Evolutionary conservation across 2,113 vertebrate genomes (phyloP).

Genomic region (Perca schrenkii): DNA sequence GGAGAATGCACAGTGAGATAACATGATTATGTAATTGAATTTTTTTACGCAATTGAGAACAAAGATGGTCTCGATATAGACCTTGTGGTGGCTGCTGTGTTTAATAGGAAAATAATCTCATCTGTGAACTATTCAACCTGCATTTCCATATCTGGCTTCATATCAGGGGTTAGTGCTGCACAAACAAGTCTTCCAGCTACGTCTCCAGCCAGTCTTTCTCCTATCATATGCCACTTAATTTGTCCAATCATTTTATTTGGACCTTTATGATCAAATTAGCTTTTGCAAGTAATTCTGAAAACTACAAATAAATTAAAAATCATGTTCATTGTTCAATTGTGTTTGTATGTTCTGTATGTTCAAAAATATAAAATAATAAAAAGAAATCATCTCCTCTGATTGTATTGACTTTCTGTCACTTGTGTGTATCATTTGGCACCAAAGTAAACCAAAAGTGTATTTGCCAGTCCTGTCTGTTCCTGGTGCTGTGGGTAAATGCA

Average conservation of each 20-base stretch:
- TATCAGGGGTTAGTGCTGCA: constrained; percentile 3
- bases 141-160: constrained; percentile 37
- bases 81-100: constrained; percentile 10
- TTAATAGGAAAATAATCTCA: constrained; percentile 60
- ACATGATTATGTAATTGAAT: constrained; percentile 66
- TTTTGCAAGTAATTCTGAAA: not conserved
- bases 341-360: too few relatives aligned
- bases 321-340: not conserved
- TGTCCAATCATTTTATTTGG: not conserved
- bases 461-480: not conserved
- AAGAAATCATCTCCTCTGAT: constrained; percentile 12
- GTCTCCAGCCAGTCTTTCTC: constrained; percentile 22
- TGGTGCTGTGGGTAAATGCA: constrained; percentile 42
- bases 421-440: constrained; percentile 4
- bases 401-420: constrained; percentile 17
- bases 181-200: not conserved
- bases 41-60: constrained; percentile 48
- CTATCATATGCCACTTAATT: not conserved
- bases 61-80: constrained; percentile 47
- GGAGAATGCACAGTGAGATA: constrained; percentile 52
- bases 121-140: constrained; percentile 53
- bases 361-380: too few relatives aligned
- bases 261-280: not conserved
- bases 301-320: not conserved
- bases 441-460: constrained; percentile 11